Percentiles rank a stretch among this genome's conserved stretches.
These are phyloP conservation scores for Helicolenus hilgendorfi DNA, from an alignment of 2,797 vertebrate genomes.

Conservation along the genomic window DNA sequence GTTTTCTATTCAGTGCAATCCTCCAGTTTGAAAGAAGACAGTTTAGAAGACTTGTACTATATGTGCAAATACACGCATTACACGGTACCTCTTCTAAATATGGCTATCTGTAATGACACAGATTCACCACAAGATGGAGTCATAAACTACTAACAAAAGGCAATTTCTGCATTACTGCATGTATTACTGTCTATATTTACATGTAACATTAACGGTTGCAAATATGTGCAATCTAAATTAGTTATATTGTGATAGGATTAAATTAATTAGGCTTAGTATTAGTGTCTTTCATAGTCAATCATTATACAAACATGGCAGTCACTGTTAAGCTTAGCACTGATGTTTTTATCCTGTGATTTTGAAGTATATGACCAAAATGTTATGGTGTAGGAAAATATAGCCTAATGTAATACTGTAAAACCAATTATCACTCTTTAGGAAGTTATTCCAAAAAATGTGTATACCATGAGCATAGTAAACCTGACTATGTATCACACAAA, in stretches of 20 bases:
- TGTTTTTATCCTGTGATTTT: not conserved
- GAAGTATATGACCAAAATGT: not conserved
- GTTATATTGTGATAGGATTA: not conserved
- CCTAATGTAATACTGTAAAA: not conserved
- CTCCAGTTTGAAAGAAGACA: not conserved
- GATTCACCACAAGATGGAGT: conserved; percentile 72
- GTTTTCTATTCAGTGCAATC: not conserved
- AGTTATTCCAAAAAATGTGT: not conserved
- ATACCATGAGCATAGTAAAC: not conserved
- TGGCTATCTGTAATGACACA: conserved; percentile 22
- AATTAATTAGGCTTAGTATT: not conserved
- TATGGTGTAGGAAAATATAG: not conserved
- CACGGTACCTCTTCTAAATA: not conserved
- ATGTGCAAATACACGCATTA: not conserved
- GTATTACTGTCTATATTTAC: not conserved
- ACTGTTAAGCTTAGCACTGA: not conserved
- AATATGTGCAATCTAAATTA: not conserved
- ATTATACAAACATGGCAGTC: not conserved
- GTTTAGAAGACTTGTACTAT: not conserved
- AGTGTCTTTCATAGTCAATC: not conserved
- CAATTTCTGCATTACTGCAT: not conserved
- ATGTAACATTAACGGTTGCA: too few relatives aligned
- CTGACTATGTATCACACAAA: not conserved
- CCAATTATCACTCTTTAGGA: not conserved
- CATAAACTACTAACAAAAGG: conserved; percentile 16